These are phyloP conservation scores for Halictus rubicundus DNA, from an alignment of 1,140 invertebrate species.

Conservation along the genomic window DNA sequence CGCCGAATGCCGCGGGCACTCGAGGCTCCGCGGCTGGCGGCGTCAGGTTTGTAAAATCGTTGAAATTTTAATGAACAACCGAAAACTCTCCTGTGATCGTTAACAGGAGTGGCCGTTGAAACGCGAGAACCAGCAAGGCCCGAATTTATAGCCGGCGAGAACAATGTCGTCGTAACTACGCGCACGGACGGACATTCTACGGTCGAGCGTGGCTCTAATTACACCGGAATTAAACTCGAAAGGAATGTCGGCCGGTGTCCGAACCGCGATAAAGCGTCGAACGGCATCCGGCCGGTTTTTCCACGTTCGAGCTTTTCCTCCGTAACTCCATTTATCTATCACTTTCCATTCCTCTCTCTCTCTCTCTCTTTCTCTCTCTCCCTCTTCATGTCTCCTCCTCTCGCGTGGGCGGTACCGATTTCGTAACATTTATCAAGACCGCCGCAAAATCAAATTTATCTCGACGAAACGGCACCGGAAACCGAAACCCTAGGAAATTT, in stretches of 20 bases:
- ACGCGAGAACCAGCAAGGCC: slow-evolving; percentile 36
- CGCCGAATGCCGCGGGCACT: background rate
- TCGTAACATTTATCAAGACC: background rate
- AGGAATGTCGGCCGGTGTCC: slow-evolving; percentile 52
- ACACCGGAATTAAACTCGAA: slow-evolving; percentile 63
- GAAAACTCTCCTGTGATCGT: slow-evolving; percentile 54
- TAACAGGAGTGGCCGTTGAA: slow-evolving; percentile 31
- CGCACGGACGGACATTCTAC: slow-evolving; percentile 49
- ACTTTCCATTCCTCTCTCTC: too few species aligned
- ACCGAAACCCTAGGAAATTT: background rate
- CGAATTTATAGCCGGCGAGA: slow-evolving; percentile 55
- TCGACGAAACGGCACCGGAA: background rate
- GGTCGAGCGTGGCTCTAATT: slow-evolving; percentile 53
- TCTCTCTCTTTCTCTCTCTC: too few species aligned
- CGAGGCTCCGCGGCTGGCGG: slow-evolving; percentile 18
- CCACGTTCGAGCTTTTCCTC: background rate
- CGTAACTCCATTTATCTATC: background rate
- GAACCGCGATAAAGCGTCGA: slow-evolving; percentile 39
- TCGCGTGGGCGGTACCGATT: background rate
- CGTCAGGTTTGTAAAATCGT: slow-evolving; percentile 15
- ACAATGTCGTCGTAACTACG: slow-evolving; percentile 64
- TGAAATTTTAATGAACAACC: slow-evolving; percentile 53
- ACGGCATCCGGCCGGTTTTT: background rate
- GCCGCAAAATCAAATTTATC: background rate
- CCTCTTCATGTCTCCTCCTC: too few species aligned